Base-by-base conservation (phyloP, 1,140 invertebrate genomes). In the Eubasilissa regina region DNA sequence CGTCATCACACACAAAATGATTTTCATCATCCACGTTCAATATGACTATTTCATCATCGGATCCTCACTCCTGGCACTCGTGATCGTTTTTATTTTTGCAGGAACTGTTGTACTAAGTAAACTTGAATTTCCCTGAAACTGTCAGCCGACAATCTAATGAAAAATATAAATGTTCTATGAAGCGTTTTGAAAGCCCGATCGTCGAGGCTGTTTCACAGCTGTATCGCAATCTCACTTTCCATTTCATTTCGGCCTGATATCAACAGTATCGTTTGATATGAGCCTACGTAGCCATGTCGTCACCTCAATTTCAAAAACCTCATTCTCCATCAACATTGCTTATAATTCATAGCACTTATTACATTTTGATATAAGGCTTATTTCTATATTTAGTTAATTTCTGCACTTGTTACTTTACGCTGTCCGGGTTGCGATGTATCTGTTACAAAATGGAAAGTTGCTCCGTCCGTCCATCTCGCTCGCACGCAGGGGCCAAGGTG, bases 401-500 rank as follows among this genome's bases (percentile, higher is more conserved):
- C 10, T 45, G n/a, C 44, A 70, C 45, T 70, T 70, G 51, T 19
- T 45, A 11, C 35, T 15, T 48, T 70, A 47, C 7, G 74, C 58
- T 62, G 79, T 43, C 62, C 64, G 74, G 55, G 55, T 25, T 51
- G 35, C 19, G 47, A 55, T 78, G 77, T 78, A 82, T 82, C 81
- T 79, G 81, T 82, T 80, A 80, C 75, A 78, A 82, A 77, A 82
- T 76, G 81, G 81, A 82, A 82, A 82, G 81, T 82, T 82, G 78
- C 75, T 70, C 45, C 19, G 45, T 55, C 68, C 3, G 44, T 60
- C 35, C 60, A 72, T 82, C 81, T 55, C 81, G 48, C 55, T 82
- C 76, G 13, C 62, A 19, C 75, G 21, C 43, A 12, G 21, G 9
- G 9, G 17, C n/a, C 43, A 8, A 6, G 43, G 9, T 25, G 13